These are phyloP conservation scores for Vidua chalybeata DNA, from an alignment of 2,113 vertebrate species.

Conservation along the genomic window DNA sequence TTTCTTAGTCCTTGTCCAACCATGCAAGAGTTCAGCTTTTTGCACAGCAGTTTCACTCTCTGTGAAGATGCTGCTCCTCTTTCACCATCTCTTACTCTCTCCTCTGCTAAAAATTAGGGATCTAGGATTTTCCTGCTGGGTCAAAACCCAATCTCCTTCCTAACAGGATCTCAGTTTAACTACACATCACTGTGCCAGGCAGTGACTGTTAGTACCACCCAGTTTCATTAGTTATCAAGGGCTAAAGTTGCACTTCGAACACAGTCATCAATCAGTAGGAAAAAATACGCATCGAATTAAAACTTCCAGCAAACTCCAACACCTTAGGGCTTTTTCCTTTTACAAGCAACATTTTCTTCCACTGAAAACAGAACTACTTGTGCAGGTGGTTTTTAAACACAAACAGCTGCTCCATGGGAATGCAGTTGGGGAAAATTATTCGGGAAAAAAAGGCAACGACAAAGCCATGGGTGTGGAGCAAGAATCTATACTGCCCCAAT, in stretches of 20 bases:
- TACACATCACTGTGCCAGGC: slow-evolving; percentile 23
- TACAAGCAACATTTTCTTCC: slow-evolving; percentile 75
- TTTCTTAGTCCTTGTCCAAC: background rate
- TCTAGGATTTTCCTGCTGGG: slow-evolving; percentile 38
- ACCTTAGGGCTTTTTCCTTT: slow-evolving; percentile 74
- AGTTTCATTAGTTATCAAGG: slow-evolving; percentile 67
- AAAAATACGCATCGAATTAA: slow-evolving; percentile 75
- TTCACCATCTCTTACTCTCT: background rate
- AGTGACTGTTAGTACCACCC: slow-evolving; percentile 38
- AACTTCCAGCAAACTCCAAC: slow-evolving; percentile 66
- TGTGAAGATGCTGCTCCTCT: background rate
- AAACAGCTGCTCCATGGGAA: slow-evolving; percentile 76
- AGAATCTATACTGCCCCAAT: slow-evolving; percentile 28
- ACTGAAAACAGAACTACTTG: slow-evolving; percentile 74
- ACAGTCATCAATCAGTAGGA: slow-evolving; percentile 73
- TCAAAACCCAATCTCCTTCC: slow-evolving; percentile 53
- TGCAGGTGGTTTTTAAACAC: slow-evolving; percentile 78
- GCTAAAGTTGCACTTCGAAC: slow-evolving; percentile 70
- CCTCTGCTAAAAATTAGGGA: slow-evolving; percentile 6
- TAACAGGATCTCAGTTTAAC: slow-evolving; percentile 42
- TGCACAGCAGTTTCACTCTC: background rate
- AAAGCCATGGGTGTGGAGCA: slow-evolving; percentile 64
- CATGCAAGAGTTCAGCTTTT: background rate
- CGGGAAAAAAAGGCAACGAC: slow-evolving; percentile 29
- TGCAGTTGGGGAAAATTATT: slow-evolving; percentile 55